Evolutionary conservation across 2,888 invertebrate genomes (phyloP).

Genomic region (Seira ritae): DNA sequence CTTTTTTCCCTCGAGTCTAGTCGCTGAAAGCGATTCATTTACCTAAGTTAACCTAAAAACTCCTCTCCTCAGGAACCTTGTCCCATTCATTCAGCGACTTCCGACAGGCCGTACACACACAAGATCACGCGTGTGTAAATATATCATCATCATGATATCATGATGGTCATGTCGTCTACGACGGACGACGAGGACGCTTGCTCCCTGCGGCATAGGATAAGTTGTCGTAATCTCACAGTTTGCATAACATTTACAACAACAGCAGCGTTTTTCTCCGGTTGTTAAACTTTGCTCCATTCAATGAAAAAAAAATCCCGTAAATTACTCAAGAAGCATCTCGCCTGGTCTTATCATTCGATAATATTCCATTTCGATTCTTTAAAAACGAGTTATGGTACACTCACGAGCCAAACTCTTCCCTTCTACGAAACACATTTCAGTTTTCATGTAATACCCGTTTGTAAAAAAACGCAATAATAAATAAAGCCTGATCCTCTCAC

Average conservation of each 20-base stretch:
- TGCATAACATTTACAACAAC: not conserved
- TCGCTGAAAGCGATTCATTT: not conserved
- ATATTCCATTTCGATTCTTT: not conserved
- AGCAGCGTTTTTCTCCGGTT: conserved; percentile 33
- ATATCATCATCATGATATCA: too few species aligned
- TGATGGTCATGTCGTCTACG: not conserved
- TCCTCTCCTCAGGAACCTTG: not conserved
- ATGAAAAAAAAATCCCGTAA: conserved; percentile 34
- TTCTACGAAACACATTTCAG: not conserved
- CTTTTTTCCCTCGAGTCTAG: not conserved
- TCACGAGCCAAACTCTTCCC: conserved; percentile 45
- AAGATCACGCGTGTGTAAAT: not conserved
- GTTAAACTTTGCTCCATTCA: conserved; percentile 51
- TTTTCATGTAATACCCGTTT: not conserved
- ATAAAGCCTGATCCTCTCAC: not conserved
- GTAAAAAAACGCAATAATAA: not conserved
- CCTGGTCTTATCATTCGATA: not conserved
- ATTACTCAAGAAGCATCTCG: not conserved
- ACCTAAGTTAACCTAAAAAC: not conserved
- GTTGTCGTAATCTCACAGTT: not conserved
- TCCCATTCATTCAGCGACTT: conserved; percentile 22
- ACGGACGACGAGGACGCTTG: too few species aligned
- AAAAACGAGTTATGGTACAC: conserved; percentile 34
- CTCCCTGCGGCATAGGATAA: not conserved
- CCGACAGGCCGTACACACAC: conserved; percentile 20